phyloP scores from a whole-genome alignment of 2,113 vertebrate species.

The Polypterus senegalus region DNA sequence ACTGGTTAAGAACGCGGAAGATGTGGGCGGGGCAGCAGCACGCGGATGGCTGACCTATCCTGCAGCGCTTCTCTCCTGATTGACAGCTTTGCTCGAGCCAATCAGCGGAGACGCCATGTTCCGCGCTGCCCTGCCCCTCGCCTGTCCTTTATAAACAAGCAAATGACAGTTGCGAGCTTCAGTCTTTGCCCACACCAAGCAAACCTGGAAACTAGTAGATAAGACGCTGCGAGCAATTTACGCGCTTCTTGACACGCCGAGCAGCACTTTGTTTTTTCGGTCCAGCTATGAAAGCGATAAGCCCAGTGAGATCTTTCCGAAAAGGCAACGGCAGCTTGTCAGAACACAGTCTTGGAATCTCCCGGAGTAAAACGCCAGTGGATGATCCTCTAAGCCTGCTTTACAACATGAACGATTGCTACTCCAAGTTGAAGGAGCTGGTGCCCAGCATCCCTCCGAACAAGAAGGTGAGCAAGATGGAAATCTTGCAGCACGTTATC shows the following conservation, averaged over 20 bases:
- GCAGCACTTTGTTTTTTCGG: not conserved
- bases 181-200: slow-evolving; percentile 44
- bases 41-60: slow-evolving; percentile 19
- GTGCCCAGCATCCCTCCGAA: slow-evolving; percentile 97
- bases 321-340: slow-evolving; percentile 67
- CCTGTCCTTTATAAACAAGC: slow-evolving; percentile 45
- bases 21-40: slow-evolving; percentile 18
- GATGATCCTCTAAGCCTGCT: slow-evolving; percentile 91
- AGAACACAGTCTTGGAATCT: slow-evolving; percentile 82
- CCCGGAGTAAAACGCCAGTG: slow-evolving; percentile 88
- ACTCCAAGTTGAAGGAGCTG: slow-evolving; percentile 95
- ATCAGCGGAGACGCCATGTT: slow-evolving; percentile 25
- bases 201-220: not conserved
- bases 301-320: slow-evolving; percentile 81
- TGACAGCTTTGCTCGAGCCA: slow-evolving; percentile 24
- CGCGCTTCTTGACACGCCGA: no score
- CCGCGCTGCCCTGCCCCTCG: slow-evolving; percentile 29
- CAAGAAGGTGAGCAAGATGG: slow-evolving; percentile 98
- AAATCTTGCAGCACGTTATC: slow-evolving; percentile 98
- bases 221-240: no score
- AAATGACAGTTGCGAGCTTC: slow-evolving; percentile 48
- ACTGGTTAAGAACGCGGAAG: slow-evolving; percentile 40
- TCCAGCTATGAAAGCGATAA: slow-evolving; percentile 87
- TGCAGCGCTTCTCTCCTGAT: slow-evolving; percentile 14
- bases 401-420: slow-evolving; percentile 99